These are phyloP conservation scores for Drosophila colorata DNA, from an alignment of 2,888 invertebrate species.

Conservation along the genomic window DNA sequence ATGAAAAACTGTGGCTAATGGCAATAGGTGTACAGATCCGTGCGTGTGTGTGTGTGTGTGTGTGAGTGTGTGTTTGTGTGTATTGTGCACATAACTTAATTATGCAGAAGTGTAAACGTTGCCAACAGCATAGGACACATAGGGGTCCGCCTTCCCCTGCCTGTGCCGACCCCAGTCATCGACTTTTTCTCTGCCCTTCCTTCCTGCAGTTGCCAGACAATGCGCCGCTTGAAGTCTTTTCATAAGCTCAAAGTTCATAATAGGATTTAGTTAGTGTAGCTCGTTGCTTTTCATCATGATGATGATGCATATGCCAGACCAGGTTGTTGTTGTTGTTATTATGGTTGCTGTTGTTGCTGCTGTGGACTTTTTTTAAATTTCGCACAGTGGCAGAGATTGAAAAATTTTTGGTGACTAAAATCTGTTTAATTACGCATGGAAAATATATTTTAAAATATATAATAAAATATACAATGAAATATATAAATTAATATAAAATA, in stretches of 20 bases:
- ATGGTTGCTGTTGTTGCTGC: constrained; percentile 5
- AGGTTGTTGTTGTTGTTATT: constrained; percentile 11
- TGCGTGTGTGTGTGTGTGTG: constrained; percentile 18
- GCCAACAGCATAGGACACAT: constrained; percentile 45
- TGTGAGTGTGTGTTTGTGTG: constrained; percentile 30
- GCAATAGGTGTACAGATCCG: constrained; percentile 41
- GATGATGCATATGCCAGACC: constrained; percentile 57
- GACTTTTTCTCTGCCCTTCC: constrained; percentile 31
- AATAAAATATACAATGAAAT: too few relatives aligned
- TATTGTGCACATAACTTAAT: constrained; percentile 74
- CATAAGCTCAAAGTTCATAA: constrained; percentile 79
- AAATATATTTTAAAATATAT: too few relatives aligned
- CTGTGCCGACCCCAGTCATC: constrained; percentile 35
- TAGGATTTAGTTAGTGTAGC: constrained; percentile 75
- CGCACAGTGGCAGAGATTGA: constrained; percentile 23
- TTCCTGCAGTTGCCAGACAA: constrained; percentile 48
- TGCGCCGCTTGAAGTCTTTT: constrained; percentile 77
- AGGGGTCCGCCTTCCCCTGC: constrained; percentile 17
- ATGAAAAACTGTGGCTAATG: constrained; percentile 53
- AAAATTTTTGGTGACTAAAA: not conserved
- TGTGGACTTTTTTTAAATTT: constrained; percentile 9
- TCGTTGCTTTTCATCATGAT: constrained; percentile 60
- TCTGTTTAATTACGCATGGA: too few relatives aligned
- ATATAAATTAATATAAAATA: too few relatives aligned
- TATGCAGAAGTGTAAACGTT: constrained; percentile 77